phyloP scores from a whole-genome alignment of 2,797 vertebrate species.

The Hipposideros larvatus region DNA sequence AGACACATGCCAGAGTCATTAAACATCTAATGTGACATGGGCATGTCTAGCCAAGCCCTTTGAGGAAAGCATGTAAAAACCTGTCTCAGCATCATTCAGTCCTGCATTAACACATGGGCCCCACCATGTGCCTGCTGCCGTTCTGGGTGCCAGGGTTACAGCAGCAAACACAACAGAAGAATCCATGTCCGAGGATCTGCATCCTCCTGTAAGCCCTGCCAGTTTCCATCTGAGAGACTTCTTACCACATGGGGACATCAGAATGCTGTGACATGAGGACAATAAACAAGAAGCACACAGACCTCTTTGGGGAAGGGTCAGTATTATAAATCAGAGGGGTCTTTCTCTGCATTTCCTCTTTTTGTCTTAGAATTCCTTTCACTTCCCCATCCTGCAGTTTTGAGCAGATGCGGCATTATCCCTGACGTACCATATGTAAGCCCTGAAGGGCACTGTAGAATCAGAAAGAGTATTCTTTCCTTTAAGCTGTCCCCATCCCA shows the following conservation, averaged over 20 bases:
- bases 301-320: neutral
- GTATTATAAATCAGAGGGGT: neutral
- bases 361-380: neutral
- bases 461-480: neutral
- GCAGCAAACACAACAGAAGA: neutral
- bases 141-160: neutral
- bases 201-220: neutral
- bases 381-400: neutral
- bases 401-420: neutral
- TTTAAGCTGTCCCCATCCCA: neutral
- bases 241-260: neutral
- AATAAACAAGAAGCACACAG: neutral
- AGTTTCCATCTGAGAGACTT: neutral
- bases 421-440: neutral
- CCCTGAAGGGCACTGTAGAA: neutral
- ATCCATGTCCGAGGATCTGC: neutral
- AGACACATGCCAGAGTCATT: neutral
- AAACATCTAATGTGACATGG: neutral
- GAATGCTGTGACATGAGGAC: neutral
- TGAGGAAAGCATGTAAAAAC: neutral
- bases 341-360: neutral
- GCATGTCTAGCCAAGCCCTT: neutral
- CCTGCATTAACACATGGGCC: neutral
- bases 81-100: neutral
- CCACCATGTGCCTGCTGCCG: rapidly evolving